Percentiles rank a stretch among this genome's conserved stretches.
Conservation (phyloP, 2,113 vertebrate genomes). For the Columba livia region DNA sequence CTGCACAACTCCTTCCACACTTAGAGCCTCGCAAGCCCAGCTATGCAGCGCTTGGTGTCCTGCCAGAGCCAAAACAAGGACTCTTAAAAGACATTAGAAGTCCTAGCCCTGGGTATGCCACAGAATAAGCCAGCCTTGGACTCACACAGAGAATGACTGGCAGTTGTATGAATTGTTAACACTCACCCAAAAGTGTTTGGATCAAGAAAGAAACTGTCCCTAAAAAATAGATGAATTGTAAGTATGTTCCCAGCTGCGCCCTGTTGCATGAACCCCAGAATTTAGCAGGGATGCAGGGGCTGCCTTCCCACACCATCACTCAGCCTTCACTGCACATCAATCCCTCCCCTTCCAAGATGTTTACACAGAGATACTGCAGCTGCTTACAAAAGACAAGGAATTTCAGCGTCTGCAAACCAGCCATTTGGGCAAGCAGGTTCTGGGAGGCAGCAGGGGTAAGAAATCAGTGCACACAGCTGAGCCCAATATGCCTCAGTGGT, state of each 20-base stretch:
- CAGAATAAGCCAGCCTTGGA: fast-evolving
- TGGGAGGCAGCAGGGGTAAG: background rate
- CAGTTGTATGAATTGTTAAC: background rate
- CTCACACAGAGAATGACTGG: fast-evolving
- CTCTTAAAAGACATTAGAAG: background rate
- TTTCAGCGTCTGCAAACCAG: background rate
- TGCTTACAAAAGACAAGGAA: slow-evolving; percentile 17
- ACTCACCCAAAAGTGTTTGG: background rate
- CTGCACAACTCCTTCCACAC: slow-evolving; percentile 24
- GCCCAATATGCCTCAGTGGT: background rate
- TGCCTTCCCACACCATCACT: background rate
- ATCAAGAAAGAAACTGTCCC: background rate
- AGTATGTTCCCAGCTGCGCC: background rate
- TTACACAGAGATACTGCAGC: slow-evolving; percentile 14
- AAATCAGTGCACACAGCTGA: background rate
- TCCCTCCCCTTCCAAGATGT: background rate
- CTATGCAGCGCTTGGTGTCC: background rate
- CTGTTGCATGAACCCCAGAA: background rate
- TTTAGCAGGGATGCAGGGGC: background rate
- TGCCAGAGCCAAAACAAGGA: background rate
- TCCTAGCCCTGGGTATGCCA: background rate
- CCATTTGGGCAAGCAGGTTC: background rate
- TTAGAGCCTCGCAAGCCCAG: background rate
- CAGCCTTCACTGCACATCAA: fast-evolving
- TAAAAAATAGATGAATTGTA: background rate